Percentiles rank a stretch among this genome's conserved stretches.
Conservation (phyloP, 2,797 vertebrate species). For the Phyllotis vaccarum region DNA sequence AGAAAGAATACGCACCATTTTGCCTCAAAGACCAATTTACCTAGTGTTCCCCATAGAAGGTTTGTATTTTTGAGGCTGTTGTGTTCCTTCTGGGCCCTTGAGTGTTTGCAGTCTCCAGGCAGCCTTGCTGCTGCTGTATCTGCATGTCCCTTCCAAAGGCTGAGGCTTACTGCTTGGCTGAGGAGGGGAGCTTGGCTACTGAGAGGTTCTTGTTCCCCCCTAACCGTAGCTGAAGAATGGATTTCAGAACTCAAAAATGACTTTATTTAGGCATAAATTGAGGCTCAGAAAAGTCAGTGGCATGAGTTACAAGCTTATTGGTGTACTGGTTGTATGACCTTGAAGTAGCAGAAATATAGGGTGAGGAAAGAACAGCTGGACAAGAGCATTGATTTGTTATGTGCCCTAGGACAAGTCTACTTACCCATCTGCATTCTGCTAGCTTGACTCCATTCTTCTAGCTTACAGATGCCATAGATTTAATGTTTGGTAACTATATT, state of each 20-base stretch:
- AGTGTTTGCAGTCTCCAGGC: background rate
- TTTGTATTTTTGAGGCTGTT: background rate
- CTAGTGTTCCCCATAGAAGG: background rate
- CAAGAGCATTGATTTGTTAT: background rate
- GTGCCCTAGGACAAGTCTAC: background rate
- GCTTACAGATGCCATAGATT: background rate
- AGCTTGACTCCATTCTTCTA: background rate
- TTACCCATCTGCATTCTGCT: background rate
- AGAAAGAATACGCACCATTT: background rate
- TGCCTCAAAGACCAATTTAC: background rate
- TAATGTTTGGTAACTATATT: background rate
- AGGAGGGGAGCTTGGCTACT: background rate
- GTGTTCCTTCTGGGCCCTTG: background rate
- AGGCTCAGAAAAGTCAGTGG: background rate
- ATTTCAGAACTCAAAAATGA: constrained; percentile 1
- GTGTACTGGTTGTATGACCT: background rate
- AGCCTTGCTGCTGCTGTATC: background rate
- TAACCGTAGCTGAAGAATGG: background rate
- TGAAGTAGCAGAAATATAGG: background rate
- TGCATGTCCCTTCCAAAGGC: background rate
- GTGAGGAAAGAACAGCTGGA: background rate
- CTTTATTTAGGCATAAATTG: background rate
- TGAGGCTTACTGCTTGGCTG: background rate
- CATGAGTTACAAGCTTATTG: background rate
- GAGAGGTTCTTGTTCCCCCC: background rate